Base-by-base conservation (phyloP, 2,888 invertebrate species). In the Parelbella ahira region DNA sequence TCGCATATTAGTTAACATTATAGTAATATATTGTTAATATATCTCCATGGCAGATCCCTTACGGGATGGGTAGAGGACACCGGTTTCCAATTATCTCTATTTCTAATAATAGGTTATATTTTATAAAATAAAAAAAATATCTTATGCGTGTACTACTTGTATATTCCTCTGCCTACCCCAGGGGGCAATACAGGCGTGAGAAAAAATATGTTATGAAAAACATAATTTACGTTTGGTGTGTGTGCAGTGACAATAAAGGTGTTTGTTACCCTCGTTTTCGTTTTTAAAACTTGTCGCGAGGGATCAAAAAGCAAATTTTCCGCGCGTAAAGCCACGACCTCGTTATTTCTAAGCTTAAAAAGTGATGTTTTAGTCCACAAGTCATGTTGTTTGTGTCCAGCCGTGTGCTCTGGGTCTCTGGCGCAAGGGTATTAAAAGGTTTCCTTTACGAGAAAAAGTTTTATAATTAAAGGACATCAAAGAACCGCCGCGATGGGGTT, bases 401-500 rank as follows among this genome's bases (percentile, higher is more conserved):
- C 47, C 44, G 50, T 56, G 49, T 56, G 49, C 53, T 53, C 49
- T 42, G 45, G 42, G 54, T 48, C 39, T 41, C 45, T 49, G 38
- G 45, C 39, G 30, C 41, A 49, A 43, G 37, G 43, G 46, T 52
- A 51, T 57, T 53, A 58, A 57, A 79, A 74, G 72, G 69, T 70
- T 72, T 67, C 65, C 67, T 73, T 79, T 73, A 74, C 71, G 72
- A 68, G 73, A 76, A 75, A 80, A 82, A 84, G 72, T 83, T 84
- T 83, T 79, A 81, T 84, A 84, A 84, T 84, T 84, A 83, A 82
- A 78, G 71, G 82, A 81, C 79, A 82, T 86, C 86, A 86, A 86
- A 84, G 83, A 71, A 72, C 65, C 67, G 62, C 67, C 53, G 68
- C 74, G 79, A 77, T 77, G 77, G 80, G 80, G 83, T 83, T 83